Conservation (phyloP, 2,113 vertebrate genomes). For the Tragelaphus imberbis region DNA sequence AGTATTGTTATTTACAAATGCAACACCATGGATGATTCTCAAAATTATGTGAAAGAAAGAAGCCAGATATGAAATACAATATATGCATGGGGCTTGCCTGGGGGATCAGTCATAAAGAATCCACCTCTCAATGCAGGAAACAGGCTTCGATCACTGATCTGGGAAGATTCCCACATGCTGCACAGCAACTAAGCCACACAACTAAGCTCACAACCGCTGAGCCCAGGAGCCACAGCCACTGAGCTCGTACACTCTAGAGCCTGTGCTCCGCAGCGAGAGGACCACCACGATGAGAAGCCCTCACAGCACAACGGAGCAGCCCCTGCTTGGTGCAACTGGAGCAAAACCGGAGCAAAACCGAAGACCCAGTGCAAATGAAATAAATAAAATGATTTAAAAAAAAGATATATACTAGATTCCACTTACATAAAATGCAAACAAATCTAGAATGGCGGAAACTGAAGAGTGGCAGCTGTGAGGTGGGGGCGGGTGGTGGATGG, state of each 20-base stretch:
- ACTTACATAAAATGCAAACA: not conserved
- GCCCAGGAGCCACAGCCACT: not conserved
- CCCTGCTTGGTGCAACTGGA: not conserved
- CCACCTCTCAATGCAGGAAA: not conserved
- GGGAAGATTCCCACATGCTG: not conserved
- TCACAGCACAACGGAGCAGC: not conserved
- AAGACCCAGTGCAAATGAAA: rapidly evolving
- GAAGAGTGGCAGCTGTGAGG: rapidly evolving
- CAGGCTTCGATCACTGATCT: not conserved
- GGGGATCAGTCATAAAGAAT: not conserved
- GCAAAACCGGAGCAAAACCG: not conserved
- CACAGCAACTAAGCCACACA: not conserved
- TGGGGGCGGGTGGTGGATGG: not conserved
- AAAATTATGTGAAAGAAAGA: not conserved
- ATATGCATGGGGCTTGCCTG: not conserved
- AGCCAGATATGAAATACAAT: not conserved
- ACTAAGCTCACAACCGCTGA: rapidly evolving
- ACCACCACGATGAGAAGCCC: rapidly evolving
- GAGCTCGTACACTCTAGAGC: not conserved
- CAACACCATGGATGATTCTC: not conserved
- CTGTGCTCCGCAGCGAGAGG: rapidly evolving
- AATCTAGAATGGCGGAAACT: not conserved
- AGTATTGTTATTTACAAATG: not conserved
- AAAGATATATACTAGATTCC: not conserved
- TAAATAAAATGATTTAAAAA: not conserved